Base-by-base conservation (phyloP, 2,113 vertebrate species). In the Heterotis niloticus region DNA sequence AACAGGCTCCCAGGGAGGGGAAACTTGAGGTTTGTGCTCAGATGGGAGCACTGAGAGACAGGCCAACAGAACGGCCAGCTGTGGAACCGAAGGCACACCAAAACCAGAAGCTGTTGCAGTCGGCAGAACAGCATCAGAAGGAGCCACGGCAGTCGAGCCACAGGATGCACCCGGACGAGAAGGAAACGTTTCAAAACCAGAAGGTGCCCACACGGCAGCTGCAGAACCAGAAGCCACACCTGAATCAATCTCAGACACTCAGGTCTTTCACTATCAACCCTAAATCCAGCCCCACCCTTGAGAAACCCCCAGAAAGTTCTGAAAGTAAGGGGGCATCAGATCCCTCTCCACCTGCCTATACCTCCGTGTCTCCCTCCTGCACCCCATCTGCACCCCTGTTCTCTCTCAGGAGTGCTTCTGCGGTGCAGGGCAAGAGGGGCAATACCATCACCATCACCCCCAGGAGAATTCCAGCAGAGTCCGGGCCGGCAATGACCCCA, bases 391-490 rank as follows among this genome's bases (percentile, higher is more conserved):
- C 86, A 70, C 57, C 82, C 10, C 82, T 87, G 16, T 91, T 92
- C 74, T 86, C 89, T 64, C 90, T 94, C 83, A 87, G 83, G 82
- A 92, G 89, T 62, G 86, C 90, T 20, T 87, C 91, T 29, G 92
- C 91, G 57, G 86, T 88, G 23, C 90, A 88, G 44, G 92, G 90
- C 26, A 95, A 93, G 82, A 93, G 93, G 65, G 96, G 96, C 5
- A 90, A 93, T 81, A 97, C 96, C 80, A 94, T 97, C 81, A 96
- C 96, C 0, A 93, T 96, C 84, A 91, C 87, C 77, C 95, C 96
- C 17, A 92, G 91, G 69, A 91, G 89, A 72, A 1, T 79, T 26
- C 80, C 79, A 0, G 74, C 9, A 13, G 64, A 0, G 17, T 26
- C 29, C 4, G 64, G 80, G 1, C 74, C 82, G 11, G 54, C 74